Evolutionary conservation across 2,888 invertebrate species (phyloP), one percentile per base, ranked within the genome.

Genomic region (Ormyrus pomaceus): DNA sequence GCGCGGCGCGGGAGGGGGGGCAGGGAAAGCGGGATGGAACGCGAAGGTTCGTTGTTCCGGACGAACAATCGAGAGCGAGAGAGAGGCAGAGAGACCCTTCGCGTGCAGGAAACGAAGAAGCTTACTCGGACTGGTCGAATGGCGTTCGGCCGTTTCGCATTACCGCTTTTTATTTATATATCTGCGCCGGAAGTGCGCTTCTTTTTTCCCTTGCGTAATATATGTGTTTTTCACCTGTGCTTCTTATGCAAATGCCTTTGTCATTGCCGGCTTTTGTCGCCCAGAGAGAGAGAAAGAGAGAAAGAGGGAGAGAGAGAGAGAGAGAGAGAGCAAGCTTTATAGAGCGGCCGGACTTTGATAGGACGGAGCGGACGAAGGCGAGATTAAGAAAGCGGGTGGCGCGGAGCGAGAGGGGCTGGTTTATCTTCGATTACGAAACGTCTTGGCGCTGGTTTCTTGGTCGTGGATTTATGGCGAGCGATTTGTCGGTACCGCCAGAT

Each of bases 361-460:
- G 70, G 48, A 62, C 19, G 48, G 62, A 77, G 81, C 65, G 77
- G 79, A 75, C 72, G 56, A 73, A 69, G 77, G 72, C 69, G 74
- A 69, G 19, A 50, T 11, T 53, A 19, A 71, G 61, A 55, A 74
- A 64, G 76, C 34, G 34, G 34, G 34, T 4, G 78, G 69, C 77
- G 76, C 68, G 69, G 79, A 53, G 61, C 6, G 62, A 69, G 80
- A 34, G 81, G 73, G 81, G 82, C 76, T 78, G 87, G 89, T 89
- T 90, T 90, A 89, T 90, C 90, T 89, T 90, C 90, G 90, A 90
- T 90, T 90, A 88, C 88, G 87, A 84, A 88, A 86, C 84, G 89
- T 89, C 89, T 87, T 86, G 87, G 87, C 86, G 86, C 86, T 87
- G 86, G 87, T 87, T 89, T 87, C 89, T 85, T 87, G 87, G 84